Evolutionary conservation across 37 sponge, comb jelly and placozoan species (phyloP).

Genomic region (Beroe ovata): DNA sequence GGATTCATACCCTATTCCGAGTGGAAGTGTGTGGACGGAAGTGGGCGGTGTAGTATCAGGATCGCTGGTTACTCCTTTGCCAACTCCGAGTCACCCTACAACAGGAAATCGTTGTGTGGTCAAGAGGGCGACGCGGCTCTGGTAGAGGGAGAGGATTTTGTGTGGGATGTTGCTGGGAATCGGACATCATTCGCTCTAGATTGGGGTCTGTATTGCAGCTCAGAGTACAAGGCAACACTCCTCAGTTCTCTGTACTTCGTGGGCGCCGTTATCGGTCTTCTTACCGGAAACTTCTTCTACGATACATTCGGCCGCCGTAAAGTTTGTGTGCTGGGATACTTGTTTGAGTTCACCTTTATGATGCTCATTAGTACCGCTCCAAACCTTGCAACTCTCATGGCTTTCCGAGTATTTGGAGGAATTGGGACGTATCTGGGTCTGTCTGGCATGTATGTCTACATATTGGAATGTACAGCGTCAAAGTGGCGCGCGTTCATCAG

Average conservation of each 20-base stretch:
- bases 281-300: not conserved
- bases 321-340: not conserved
- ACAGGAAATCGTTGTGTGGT: constrained; percentile 35
- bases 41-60: not conserved
- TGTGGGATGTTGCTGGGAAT: not conserved
- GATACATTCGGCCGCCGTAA: constrained; percentile 5
- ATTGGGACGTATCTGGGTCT: constrained; percentile 23
- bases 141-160: not conserved
- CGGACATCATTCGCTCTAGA: constrained; percentile 7
- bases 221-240: constrained; percentile 35
- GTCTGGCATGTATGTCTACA: constrained; percentile 45
- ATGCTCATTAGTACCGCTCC: not conserved
- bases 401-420: not conserved
- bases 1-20: constrained; percentile 29
- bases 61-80: not conserved
- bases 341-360: not conserved
- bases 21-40: not conserved
- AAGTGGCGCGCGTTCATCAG: constrained; percentile 32
- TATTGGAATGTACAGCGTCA: not conserved
- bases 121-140: not conserved
- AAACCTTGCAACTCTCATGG: constrained; percentile 12
- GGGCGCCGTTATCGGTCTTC: constrained; percentile 24
- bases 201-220: constrained; percentile 6
- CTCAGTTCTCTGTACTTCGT: constrained; percentile 55
- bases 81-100: constrained; percentile 42